These are phyloP conservation scores for Diaperis boleti DNA, from an alignment of 2,888 invertebrate species.

Conservation along the genomic window DNA sequence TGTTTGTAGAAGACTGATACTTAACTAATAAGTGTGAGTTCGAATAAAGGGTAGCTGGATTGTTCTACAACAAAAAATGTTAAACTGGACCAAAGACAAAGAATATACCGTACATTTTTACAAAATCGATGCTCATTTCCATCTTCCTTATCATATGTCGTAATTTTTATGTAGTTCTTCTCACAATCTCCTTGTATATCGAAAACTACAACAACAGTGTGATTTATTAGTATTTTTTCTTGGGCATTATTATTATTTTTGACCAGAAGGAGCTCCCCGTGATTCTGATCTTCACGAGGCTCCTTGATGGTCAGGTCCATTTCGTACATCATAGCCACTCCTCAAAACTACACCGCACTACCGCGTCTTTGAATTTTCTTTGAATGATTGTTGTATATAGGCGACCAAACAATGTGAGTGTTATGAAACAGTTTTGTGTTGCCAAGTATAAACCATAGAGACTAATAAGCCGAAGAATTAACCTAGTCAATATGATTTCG, in stretches of 20 bases:
- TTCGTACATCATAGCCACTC: too few species aligned
- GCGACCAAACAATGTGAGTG: too few species aligned
- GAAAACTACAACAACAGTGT: constrained; percentile 67
- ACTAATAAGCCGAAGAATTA: too few species aligned
- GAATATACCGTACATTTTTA: constrained; percentile 62
- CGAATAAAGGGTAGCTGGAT: constrained; percentile 49
- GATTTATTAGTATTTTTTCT: not conserved
- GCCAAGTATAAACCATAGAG: too few species aligned
- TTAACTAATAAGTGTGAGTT: constrained; percentile 45
- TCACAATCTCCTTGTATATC: constrained; percentile 73
- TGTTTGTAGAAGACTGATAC: constrained; percentile 53
- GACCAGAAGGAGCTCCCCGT: too few species aligned
- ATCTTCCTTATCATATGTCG: constrained; percentile 52
- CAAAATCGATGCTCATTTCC: constrained; percentile 62
- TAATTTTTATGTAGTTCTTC: constrained; percentile 75
- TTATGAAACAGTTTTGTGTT: too few species aligned
- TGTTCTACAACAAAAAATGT: constrained; percentile 44
- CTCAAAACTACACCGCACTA: too few species aligned
- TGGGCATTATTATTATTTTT: not conserved
- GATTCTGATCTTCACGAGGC: too few species aligned
- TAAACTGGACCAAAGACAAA: constrained; percentile 1
- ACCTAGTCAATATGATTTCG: too few species aligned
- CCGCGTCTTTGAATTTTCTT: too few species aligned
- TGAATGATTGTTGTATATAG: too few species aligned
- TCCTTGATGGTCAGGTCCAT: too few species aligned